phyloP scores from a whole-genome alignment of 2,797 vertebrate genomes.

The Enteromius afrohamiltoni region DNA sequence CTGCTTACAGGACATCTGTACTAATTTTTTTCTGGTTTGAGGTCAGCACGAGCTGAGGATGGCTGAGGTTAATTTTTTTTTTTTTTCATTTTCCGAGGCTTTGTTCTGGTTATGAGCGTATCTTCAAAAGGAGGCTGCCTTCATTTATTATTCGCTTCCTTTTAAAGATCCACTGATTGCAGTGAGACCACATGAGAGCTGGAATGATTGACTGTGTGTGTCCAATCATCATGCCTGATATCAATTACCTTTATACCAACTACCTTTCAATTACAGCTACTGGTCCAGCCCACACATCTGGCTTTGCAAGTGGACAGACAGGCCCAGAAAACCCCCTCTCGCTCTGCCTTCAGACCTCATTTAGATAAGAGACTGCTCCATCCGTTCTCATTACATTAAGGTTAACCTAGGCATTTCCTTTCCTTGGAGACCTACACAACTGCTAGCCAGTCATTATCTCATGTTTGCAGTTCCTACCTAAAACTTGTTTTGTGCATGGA shows the following conservation, averaged over 20 bases:
- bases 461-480: conserved; percentile 1
- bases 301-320: conserved; percentile 19
- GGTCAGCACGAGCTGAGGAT: background rate
- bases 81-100: background rate
- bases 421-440: conserved; percentile 19
- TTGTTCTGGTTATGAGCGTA: conserved; percentile 18
- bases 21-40: background rate
- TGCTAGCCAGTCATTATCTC: conserved; percentile 22
- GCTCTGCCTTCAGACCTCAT: conserved; percentile 25
- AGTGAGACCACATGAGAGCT: conserved; percentile 24
- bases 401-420: background rate
- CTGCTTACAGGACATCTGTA: background rate
- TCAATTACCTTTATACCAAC: conserved; percentile 20
- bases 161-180: conserved; percentile 21
- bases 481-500: background rate
- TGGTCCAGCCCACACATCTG: conserved; percentile 5
- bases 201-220: conserved; percentile 19
- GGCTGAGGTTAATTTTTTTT: conserved; percentile 14
- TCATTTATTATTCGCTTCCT: conserved; percentile 17
- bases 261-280: conserved; percentile 39
- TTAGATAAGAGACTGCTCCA: conserved; percentile 28
- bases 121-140: conserved; percentile 18
- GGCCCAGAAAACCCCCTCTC: background rate
- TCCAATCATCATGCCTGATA: conserved; percentile 27
- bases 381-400: conserved; percentile 39